Conservation (phyloP, 2,797 vertebrate genomes). For the Bradypodion pumilum region DNA sequence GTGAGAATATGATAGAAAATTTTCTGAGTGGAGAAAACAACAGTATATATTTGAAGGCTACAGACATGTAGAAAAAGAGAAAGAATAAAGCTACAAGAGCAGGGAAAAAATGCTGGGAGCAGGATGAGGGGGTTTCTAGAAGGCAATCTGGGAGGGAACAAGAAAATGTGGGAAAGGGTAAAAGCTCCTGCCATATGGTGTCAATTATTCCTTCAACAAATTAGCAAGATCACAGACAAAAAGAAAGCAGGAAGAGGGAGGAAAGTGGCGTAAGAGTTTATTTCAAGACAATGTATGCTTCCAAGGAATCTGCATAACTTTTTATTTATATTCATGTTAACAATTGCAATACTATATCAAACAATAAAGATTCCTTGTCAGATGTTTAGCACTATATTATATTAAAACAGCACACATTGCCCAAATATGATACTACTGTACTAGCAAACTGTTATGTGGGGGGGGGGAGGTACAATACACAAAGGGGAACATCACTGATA, state of each 20-base stretch:
- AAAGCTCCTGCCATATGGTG: neutral
- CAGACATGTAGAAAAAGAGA: neutral
- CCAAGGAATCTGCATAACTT: constrained; percentile 10
- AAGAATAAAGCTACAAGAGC: constrained; percentile 3
- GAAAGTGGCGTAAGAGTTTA: neutral
- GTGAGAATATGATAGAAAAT: neutral
- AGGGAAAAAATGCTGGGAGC: neutral
- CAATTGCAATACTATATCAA: neutral
- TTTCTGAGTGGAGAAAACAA: neutral
- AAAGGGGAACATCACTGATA: too few species aligned
- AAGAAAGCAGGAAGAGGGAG: neutral
- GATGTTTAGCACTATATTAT: neutral
- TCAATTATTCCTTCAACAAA: constrained; percentile 27
- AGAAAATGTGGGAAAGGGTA: neutral
- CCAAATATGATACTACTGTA: neutral
- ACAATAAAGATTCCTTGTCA: neutral
- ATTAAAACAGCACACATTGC: neutral
- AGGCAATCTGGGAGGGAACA: neutral
- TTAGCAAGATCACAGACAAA: constrained; percentile 9
- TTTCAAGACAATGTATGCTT: constrained; percentile 20
- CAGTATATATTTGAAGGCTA: neutral
- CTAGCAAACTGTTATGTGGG: too few species aligned
- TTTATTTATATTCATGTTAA: neutral
- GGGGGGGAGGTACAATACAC: too few species aligned
- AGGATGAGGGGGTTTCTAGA: neutral